Percentiles rank a stretch among this genome's conserved stretches.
These are phyloP conservation scores for Lapara coniferarum DNA, from an alignment of 2,888 invertebrate genomes.

Conservation along the genomic window DNA sequence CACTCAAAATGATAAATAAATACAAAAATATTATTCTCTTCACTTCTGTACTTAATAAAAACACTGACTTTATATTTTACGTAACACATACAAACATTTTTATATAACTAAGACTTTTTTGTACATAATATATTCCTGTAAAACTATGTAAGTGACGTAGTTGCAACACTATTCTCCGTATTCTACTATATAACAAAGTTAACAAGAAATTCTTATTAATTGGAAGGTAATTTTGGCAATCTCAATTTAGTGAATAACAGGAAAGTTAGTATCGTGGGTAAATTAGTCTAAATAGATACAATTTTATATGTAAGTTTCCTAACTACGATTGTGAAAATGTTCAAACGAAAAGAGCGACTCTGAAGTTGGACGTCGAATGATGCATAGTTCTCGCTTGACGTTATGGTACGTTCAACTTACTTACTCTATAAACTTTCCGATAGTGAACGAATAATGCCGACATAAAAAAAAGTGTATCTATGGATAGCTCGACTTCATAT, in stretches of 20 bases:
- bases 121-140: neutral
- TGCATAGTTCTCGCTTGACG: neutral
- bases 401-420: neutral
- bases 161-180: constrained; percentile 11
- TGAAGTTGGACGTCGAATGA: constrained; percentile 36
- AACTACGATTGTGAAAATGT: constrained; percentile 67
- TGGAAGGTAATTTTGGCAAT: constrained; percentile 78
- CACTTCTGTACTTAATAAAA: no score
- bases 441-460: neutral
- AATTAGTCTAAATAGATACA: constrained; percentile 59
- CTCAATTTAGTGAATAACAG: constrained; percentile 57
- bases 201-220: constrained; percentile 60
- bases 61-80: no score
- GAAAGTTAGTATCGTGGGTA: constrained; percentile 59
- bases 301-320: constrained; percentile 61
- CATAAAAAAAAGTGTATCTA: no score
- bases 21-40: no score
- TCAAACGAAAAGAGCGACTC: constrained; percentile 37
- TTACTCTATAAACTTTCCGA: neutral
- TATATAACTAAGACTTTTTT: neutral
- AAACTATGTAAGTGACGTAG: constrained; percentile 3
- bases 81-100: neutral
- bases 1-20: no score
- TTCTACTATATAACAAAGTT: constrained; percentile 58
- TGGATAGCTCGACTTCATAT: no score